phyloP scores from a whole-genome alignment of 2,888 invertebrate genomes.

The Branchipolynoe longqiensis region DNA sequence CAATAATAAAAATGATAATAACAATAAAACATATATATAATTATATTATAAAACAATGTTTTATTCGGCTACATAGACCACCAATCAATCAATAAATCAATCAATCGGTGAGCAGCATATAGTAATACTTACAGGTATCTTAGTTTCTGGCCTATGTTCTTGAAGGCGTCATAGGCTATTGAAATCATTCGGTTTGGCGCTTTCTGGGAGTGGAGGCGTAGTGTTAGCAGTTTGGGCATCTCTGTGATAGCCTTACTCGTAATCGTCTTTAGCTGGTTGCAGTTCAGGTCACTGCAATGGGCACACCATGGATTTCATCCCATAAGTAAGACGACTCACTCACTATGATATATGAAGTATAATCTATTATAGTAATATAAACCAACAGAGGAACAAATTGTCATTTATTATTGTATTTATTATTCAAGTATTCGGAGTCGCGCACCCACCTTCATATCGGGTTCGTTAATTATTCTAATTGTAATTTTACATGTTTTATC shows the following conservation, averaged over 20 bases:
- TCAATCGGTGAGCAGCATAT: neutral
- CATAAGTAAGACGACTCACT: neutral
- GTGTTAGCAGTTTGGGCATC: conserved; percentile 70
- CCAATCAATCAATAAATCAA: neutral
- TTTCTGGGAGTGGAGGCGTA: conserved; percentile 72
- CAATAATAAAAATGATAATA: too few species aligned
- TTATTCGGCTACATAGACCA: too few species aligned
- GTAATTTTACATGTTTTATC: too few species aligned
- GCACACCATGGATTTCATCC: neutral
- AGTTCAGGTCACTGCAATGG: conserved; percentile 70
- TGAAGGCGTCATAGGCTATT: conserved; percentile 73
- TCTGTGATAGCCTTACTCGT: conserved; percentile 69
- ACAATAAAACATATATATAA: too few species aligned
- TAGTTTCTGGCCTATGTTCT: conserved; percentile 70
- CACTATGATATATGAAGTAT: too few species aligned
- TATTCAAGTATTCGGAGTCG: too few species aligned
- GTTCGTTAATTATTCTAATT: too few species aligned
- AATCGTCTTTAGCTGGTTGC: conserved; percentile 69
- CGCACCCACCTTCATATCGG: too few species aligned
- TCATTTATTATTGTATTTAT: too few species aligned
- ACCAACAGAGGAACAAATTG: too few species aligned
- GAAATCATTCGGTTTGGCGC: conserved; percentile 66
- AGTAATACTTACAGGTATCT: conserved; percentile 69
- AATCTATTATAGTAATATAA: too few species aligned
- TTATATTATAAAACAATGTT: too few species aligned